Percentiles rank a stretch among this genome's conserved stretches.
These are phyloP conservation scores for Oxyura jamaicensis DNA, from an alignment of 2,113 vertebrate genomes.

Conservation along the genomic window DNA sequence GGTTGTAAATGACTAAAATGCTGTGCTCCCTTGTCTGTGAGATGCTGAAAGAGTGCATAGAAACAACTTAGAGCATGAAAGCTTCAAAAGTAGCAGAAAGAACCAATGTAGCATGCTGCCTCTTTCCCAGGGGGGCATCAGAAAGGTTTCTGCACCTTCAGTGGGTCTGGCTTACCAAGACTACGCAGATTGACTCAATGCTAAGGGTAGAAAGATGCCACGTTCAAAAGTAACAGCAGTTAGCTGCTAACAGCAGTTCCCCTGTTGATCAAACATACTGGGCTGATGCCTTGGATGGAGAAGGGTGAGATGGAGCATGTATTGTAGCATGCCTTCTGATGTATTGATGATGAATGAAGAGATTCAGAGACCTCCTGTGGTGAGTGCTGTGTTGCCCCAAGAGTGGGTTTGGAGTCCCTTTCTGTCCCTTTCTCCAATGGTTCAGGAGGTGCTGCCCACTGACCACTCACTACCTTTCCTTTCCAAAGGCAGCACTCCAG, in stretches of 20 bases:
- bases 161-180: not conserved
- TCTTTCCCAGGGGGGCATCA: not conserved
- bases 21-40: not conserved
- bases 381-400: not conserved
- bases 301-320: not conserved
- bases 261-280: accelerated
- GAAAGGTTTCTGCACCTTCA: not conserved
- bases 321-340: not conserved
- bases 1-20: not conserved
- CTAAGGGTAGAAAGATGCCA: not conserved
- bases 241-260: not conserved
- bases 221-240: not conserved
- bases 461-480: not conserved
- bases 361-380: not conserved
- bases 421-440: not conserved
- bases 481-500: not conserved
- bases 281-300: not conserved
- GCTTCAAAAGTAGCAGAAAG: not conserved
- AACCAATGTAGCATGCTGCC: accelerated
- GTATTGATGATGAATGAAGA: not conserved
- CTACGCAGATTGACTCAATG: too few relatives aligned
- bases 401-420: not conserved
- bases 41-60: not conserved
- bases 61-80: not conserved
- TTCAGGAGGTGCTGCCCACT: not conserved